Evolutionary conservation across 2,888 invertebrate species (phyloP), one percentile per base, ranked within the genome.

Genomic region (Xanthorhoe spadicearia): DNA sequence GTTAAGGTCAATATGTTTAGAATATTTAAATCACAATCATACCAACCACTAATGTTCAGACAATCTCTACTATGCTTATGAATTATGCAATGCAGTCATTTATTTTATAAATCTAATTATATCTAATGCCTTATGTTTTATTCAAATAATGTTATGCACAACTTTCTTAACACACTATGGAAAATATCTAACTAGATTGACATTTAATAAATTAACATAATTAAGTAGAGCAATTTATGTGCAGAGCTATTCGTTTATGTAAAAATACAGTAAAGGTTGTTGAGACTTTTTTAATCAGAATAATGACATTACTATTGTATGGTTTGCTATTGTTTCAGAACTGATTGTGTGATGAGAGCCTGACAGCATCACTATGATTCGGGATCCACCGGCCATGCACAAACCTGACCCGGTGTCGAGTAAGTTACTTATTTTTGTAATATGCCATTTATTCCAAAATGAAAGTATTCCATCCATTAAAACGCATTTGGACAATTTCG

Each of bases 311-410:
- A 32, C 32, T 7, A 32, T 32, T 6, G 1, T 0, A 32, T 32
- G 32, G 2, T 32, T 32, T 32, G 32, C 8, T 32, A 64, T 91
- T 88, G 86, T 92, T 92, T 68, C 87, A 92, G 92, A 77, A 75
- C 58, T 70, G 59, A 74, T 74, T 65, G 81, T 86, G 92, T 86
- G 84, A 92, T 92, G 92, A 79, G 81, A 77, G 85, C 87, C 86
- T 93, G 89, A 93, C 89, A 79, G 82, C 71, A 65, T 72, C 88
- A 83, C 76, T 74, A 93, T 93, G 93, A 93, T 93, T 77, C 93
- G 93, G 77, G 93, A 93, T 77, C 93, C 93, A 67, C 93, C 93
- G 84, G 92, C 93, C 87, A 93, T 93, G 93, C 93, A 93, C 82
- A 93, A 93, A 76, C 88, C 93, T 69, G 93, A 93, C 73, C 89